Evolutionary conservation across 2,888 invertebrate species (phyloP), one percentile per base, ranked within the genome.

Genomic region (Meghimatium bilineatum): DNA sequence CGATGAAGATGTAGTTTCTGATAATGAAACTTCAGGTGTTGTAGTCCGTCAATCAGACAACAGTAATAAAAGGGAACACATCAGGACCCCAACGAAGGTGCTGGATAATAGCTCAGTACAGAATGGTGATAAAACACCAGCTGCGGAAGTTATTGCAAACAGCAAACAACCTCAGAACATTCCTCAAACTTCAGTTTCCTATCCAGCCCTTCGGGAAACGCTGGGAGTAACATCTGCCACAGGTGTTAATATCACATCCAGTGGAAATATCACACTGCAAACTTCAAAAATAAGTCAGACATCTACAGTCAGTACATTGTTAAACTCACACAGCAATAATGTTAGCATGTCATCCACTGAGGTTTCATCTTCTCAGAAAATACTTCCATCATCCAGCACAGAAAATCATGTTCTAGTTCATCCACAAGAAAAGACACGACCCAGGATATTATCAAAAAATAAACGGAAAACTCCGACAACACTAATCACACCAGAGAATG

Each of bases 151-250:
- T 1, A 17, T 14, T 66, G 17, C 66, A 66, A 66, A 66, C 32
- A 17, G 14, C 3, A 1, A 17, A 32, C 66, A 66, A 6, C 10
- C 32, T 1, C 66, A 66, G 29, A 29, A 52, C 49, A 32, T 32
- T 74, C 52, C 32, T 34, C 32, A 14, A 20, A 74, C 32, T 32
- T 32, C 6, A 32, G 38, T 38, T 38, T 36, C 36, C n/a, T 77
- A 77, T 36, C 60, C 76, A 77, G 36, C 76, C n/a, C 60, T 77
- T 6, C 23, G 76, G 38, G 63, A 14, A 36, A 38, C 76, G 26
- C 36, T 75, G 75, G 34, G 56, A 34, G 23, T 29, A n/a, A 10
- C n/a, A 29, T 8, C 72, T 14, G 20, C 44, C 12, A 6, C 72
- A 38, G 14, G n/a, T 2, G 20, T 14, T 23, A 10, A 32, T 74